phyloP scores from a whole-genome alignment of 2,113 vertebrate genomes.

The Calyptommatus sinebrachiatus region DNA sequence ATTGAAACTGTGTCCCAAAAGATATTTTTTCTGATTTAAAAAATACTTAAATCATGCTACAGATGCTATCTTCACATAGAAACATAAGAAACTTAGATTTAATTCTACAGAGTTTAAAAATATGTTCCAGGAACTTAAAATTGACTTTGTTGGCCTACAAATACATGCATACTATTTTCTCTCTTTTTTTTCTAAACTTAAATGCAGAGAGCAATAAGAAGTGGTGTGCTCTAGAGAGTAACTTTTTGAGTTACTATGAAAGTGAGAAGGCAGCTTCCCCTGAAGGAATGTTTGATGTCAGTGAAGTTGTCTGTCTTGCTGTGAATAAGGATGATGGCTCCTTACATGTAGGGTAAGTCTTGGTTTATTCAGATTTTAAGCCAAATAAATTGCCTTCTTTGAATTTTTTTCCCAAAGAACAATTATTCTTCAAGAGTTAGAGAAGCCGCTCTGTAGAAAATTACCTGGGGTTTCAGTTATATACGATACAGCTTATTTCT shows the following conservation, averaged over 20 bases:
- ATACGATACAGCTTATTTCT: background rate
- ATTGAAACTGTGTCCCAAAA: background rate
- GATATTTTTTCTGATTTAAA: background rate
- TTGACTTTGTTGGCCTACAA: background rate
- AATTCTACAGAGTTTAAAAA: background rate
- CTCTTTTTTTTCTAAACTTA: conserved; percentile 1
- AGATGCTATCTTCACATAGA: background rate
- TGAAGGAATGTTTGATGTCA: conserved; percentile 83
- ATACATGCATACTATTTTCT: background rate
- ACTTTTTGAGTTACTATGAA: conserved; percentile 92
- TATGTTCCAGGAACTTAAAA: background rate
- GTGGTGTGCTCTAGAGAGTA: conserved; percentile 93
- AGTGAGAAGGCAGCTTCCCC: conserved; percentile 79
- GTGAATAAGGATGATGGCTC: conserved; percentile 75
- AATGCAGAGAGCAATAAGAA: conserved; percentile 82
- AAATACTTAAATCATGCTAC: background rate
- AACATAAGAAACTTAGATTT: background rate
- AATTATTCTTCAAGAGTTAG: background rate
- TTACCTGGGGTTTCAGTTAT: background rate
- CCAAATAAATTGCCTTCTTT: background rate
- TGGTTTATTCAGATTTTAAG: background rate
- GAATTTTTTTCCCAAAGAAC: background rate
- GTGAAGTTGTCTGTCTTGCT: conserved; percentile 80
- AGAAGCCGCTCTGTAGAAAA: background rate
- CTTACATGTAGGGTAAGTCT: conserved; percentile 79